These are phyloP conservation scores for Conopomorpha cramerella DNA, from an alignment of 1,140 invertebrate species.

Conservation along the genomic window DNA sequence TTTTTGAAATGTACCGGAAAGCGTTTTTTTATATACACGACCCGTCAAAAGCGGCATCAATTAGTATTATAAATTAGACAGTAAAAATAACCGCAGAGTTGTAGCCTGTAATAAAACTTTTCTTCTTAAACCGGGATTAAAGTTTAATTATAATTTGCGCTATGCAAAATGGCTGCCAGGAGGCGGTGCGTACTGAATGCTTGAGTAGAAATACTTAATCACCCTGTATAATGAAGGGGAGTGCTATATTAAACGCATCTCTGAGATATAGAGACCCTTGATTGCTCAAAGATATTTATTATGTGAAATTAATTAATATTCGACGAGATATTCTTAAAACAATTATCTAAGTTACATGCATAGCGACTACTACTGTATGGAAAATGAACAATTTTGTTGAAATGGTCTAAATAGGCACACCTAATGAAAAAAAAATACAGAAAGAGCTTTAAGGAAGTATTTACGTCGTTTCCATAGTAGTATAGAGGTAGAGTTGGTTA, in stretches of 20 bases:
- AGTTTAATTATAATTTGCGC: slow-evolving; percentile 49
- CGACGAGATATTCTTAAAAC: slow-evolving; percentile 12
- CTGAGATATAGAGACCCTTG: slow-evolving; percentile 36
- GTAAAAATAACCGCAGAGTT: slow-evolving; percentile 12
- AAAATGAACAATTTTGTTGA: too few species aligned
- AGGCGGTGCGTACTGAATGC: slow-evolving; percentile 25
- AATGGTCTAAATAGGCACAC: too few species aligned
- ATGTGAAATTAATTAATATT: slow-evolving; percentile 18
- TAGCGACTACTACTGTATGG: too few species aligned
- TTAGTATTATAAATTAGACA: too few species aligned
- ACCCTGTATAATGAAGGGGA: slow-evolving; percentile 32
- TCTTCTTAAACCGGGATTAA: slow-evolving; percentile 25
- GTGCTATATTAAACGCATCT: slow-evolving; percentile 39
- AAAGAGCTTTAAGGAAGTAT: too few species aligned
- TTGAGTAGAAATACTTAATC: slow-evolving; percentile 42
- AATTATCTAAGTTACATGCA: slow-evolving; percentile 7
- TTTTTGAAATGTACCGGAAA: too few species aligned
- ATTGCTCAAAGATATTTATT: slow-evolving; percentile 29
- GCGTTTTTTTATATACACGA: too few species aligned
- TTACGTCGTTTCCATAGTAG: too few species aligned
- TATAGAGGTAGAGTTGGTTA: too few species aligned
- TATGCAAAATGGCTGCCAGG: slow-evolving; percentile 22
- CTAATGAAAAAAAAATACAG: too few species aligned
- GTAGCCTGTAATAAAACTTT: slow-evolving; percentile 22
- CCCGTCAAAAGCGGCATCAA: too few species aligned